Evolutionary conservation across 2,113 vertebrate genomes (phyloP), one percentile per base, ranked within the genome.

Genomic region (Etheostoma cragini): DNA sequence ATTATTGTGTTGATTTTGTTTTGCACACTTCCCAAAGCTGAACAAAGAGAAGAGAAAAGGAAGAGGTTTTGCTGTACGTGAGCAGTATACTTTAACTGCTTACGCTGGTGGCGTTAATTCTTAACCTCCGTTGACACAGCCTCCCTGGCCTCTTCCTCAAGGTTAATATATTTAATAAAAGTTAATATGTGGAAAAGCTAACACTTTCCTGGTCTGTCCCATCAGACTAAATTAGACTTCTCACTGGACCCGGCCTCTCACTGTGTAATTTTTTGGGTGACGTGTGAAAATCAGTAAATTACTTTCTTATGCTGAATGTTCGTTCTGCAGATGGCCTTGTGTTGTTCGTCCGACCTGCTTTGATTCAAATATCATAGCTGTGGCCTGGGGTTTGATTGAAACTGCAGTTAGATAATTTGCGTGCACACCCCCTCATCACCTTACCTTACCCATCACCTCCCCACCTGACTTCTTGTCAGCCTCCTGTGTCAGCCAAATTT

Each of bases 221-320:
- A 82, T 49, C 69, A 91, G 88, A 89, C 87, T 81, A 87, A 91
- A 90, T 95, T 93, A 92, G 80, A 79, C 83, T 85, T 86, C 81
- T 90, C 68, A 22, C 35, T 42, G 75, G 80, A 84, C 90, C 76
- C 46, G 54, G 72, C 57, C 71, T 78, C 86, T 80, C 80, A 81
- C 69, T 72, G 17, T 81, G 76, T 87, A 52, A 71, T 91, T 90
- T 78, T 83, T 82, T 38, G 49, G 58, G 75, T 89, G 91, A 88
- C 77, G 85, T 88, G 90, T 79, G 85, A 87, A 42, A 76, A 88
- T 85, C 75, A 67, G 78, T 70, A 94, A 95, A 95, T 94, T 94
- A 91, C 94, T 95, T 94, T 95, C 94, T 94, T 82, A 95, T 95
- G 95, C 79, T 57, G 73, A 78, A 69, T 82, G 80, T 88, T 90